Evolutionary conservation across 2,113 vertebrate genomes (phyloP), one percentile per base, ranked within the genome.

Genomic region (Nesoenas mayeri): DNA sequence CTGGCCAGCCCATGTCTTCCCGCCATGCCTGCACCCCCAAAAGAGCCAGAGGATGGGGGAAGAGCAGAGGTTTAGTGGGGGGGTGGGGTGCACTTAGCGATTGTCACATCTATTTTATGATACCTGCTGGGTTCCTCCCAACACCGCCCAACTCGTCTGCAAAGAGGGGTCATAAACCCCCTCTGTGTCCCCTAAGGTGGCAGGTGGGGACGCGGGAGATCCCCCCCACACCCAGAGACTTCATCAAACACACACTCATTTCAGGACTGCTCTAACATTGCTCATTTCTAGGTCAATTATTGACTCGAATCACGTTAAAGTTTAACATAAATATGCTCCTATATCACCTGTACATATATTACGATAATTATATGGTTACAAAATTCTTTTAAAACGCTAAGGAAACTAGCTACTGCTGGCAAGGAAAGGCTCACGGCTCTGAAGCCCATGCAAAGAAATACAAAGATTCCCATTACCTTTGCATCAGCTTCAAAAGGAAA

Each of bases 271-370:
- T 54, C 40, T 32, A 72, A 65, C 13, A 1, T 28, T 56, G 71
- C 61, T 58, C 50, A 72, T 87, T 92, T 90, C 66, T 64, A 71
- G 54, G n/a, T 83, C 89, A 83, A 75, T 95, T 85, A 74, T 94
- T 72, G 57, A 90, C 87, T 74, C 42, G 31, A 73, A 57, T 75
- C 48, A 36, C 31, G 53, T 50, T 91, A 78, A 64, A 65, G 84
- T 95, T 95, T 88, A 66, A 95, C 72, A 20, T 47, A 32, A 62
- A 58, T 70, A 42, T 22, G 47, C 61, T 69, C 16, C 44, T 81
- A 25, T 82, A 60, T 84, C 70, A 88, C 65, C 81, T 87, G 9
- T 38, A 44, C 18, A 28, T 28, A 22, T 44, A 73, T 73, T 54
- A 88, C 10, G 5, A 40, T 90, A 88, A 94, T 73, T 91, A 89